phyloP scores from a whole-genome alignment of 2,113 vertebrate species.

The Electrona antarctica region DNA sequence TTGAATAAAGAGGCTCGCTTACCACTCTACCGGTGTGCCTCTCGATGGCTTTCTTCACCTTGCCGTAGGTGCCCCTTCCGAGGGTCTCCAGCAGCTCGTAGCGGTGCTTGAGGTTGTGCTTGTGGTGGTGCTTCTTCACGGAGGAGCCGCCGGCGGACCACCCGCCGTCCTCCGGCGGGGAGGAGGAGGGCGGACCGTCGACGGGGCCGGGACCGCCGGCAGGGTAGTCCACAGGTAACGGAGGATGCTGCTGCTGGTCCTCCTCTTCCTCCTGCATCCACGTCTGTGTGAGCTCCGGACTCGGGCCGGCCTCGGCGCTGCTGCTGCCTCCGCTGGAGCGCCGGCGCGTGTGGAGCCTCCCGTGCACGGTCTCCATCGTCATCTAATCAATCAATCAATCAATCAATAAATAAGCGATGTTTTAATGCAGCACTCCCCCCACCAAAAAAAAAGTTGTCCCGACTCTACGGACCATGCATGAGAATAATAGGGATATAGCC shows the following conservation, averaged over 20 bases:
- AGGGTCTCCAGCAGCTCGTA: slow-evolving; percentile 89
- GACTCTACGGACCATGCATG: too few species aligned
- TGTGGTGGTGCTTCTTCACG: slow-evolving; percentile 88
- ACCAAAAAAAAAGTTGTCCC: too few species aligned
- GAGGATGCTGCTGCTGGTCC: not conserved
- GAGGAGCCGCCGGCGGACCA: slow-evolving; percentile 15
- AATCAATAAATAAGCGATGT: too few species aligned
- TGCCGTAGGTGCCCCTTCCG: slow-evolving; percentile 89
- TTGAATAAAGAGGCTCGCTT: slow-evolving; percentile 44
- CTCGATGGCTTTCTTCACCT: slow-evolving; percentile 89
- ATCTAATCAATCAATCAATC: too few species aligned
- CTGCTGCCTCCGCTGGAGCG: slow-evolving; percentile 9
- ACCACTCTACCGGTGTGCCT: slow-evolving; percentile 88
- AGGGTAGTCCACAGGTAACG: slow-evolving; percentile 18
- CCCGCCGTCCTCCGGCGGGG: slow-evolving; percentile 1
- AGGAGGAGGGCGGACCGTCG: too few species aligned
- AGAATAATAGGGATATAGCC: too few species aligned
- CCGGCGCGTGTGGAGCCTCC: not conserved
- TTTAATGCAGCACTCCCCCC: too few species aligned
- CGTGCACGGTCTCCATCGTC: slow-evolving; percentile 3
- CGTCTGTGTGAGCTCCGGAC: not conserved
- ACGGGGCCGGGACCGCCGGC: not conserved
- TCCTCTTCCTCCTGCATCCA: not conserved
- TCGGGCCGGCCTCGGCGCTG: not conserved
- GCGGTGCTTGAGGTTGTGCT: slow-evolving; percentile 91